phyloP scores from a whole-genome alignment of 1,140 invertebrate species.

The Pseudomyrmex cubaensis region DNA sequence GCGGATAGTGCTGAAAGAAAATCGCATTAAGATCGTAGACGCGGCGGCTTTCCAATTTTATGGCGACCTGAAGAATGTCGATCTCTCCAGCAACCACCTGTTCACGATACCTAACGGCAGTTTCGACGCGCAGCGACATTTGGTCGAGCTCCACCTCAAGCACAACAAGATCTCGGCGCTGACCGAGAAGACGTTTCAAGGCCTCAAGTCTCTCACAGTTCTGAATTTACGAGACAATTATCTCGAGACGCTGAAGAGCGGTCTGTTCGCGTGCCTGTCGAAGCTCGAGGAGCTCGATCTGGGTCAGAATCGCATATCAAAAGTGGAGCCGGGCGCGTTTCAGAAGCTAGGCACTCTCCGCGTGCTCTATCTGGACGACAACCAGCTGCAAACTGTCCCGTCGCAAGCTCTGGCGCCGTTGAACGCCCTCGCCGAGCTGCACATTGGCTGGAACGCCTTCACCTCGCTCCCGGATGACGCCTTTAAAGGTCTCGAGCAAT shows the following conservation, averaged over 20 bases:
- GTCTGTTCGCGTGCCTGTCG: conserved; percentile 90
- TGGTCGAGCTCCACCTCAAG: conserved; percentile 93
- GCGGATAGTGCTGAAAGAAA: conserved; percentile 92
- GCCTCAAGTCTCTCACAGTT: conserved; percentile 91
- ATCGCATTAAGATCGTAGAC: conserved; percentile 94
- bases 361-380: conserved; percentile 94
- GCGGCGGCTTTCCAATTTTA: conserved; percentile 94
- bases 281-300: conserved; percentile 94
- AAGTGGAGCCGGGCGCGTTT: conserved; percentile 92
- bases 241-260: conserved; percentile 90
- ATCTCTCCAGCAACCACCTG: conserved; percentile 93
- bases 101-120: conserved; percentile 91
- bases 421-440: conserved; percentile 92
- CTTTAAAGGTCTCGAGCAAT: conserved; percentile 90
- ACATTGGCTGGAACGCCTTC: conserved; percentile 93
- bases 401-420: conserved; percentile 90
- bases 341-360: conserved; percentile 90
- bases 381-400: conserved; percentile 91
- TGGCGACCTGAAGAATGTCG: conserved; percentile 92
- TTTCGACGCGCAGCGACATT: conserved; percentile 92
- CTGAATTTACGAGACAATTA: conserved; percentile 94
- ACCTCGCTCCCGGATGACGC: conserved; percentile 89
- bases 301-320: conserved; percentile 93
- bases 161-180: conserved; percentile 94
- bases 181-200: conserved; percentile 92